Evolutionary conservation across 1,140 invertebrate genomes (phyloP).

Genomic region (Drosophila micromelanica): DNA sequence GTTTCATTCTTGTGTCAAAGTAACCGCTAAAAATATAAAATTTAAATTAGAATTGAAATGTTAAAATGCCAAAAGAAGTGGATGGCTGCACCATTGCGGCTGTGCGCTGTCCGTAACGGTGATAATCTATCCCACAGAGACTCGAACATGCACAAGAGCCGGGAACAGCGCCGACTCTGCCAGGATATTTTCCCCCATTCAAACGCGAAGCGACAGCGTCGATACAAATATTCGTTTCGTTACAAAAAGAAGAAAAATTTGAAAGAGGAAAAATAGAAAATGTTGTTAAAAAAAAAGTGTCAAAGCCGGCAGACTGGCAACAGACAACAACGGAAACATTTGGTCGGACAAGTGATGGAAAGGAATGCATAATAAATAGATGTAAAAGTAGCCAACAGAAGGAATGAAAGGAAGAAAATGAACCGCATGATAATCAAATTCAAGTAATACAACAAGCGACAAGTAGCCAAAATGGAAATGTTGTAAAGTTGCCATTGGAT

Average conservation of each 20-base stretch:
- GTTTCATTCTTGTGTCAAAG: neutral
- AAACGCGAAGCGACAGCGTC: constrained; percentile 48
- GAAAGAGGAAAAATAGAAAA: neutral
- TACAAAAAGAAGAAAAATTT: constrained; percentile 9
- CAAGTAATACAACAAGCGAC: constrained; percentile 34
- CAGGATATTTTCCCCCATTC: neutral
- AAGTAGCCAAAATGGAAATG: constrained; percentile 11
- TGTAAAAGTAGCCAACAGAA: constrained; percentile 45
- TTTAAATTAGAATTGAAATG: constrained; percentile 76
- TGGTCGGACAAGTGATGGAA: constrained; percentile 48
- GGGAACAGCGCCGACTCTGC: constrained; percentile 4
- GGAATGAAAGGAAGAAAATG: constrained; percentile 6
- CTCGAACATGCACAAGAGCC: constrained; percentile 34
- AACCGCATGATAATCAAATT: constrained; percentile 66
- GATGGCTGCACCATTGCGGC: constrained; percentile 6
- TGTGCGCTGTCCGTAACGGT: constrained; percentile 47
- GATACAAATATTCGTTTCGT: constrained; percentile 15
- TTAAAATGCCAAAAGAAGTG: constrained; percentile 46
- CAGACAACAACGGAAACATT: constrained; percentile 48
- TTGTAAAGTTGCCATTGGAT: neutral
- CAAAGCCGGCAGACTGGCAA: constrained; percentile 59
- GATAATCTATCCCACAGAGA: constrained; percentile 66
- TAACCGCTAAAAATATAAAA: constrained; percentile 57
- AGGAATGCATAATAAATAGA: constrained; percentile 63
- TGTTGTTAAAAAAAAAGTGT: constrained; percentile 37